Conservation (phyloP, 2,888 invertebrate species). For the Rotaria macrura region DNA sequence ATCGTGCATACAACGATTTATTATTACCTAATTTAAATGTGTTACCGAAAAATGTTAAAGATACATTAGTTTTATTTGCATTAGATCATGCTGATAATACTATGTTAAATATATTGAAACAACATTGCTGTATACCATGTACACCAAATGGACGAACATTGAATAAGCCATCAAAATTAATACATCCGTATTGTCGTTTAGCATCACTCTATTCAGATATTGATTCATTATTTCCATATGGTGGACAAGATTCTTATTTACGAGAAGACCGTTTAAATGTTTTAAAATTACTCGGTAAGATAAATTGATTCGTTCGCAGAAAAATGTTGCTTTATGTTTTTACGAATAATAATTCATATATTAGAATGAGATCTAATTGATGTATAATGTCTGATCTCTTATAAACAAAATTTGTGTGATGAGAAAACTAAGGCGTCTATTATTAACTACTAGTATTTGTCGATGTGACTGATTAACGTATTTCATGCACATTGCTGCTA, state of each 20-base stretch:
- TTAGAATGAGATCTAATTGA: too few species aligned
- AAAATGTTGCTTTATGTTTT: too few species aligned
- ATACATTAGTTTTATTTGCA: slow-evolving; percentile 30
- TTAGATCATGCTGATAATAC: slow-evolving; percentile 28
- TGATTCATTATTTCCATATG: slow-evolving; percentile 33
- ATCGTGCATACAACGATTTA: slow-evolving; percentile 32
- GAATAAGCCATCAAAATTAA: slow-evolving; percentile 30
- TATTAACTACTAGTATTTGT: too few species aligned
- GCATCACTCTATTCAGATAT: slow-evolving; percentile 25
- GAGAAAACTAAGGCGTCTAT: too few species aligned
- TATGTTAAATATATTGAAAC: slow-evolving; percentile 31
- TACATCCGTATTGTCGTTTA: slow-evolving; percentile 31
- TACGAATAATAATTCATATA: too few species aligned
- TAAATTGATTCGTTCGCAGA: too few species aligned
- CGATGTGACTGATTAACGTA: too few species aligned
- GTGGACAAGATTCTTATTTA: slow-evolving; percentile 28
- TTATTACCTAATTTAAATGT: slow-evolving; percentile 31
- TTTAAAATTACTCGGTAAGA: slow-evolving; percentile 27
- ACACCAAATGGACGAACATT: slow-evolving; percentile 28
- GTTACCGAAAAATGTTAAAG: slow-evolving; percentile 29
- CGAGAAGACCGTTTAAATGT: slow-evolving; percentile 31
- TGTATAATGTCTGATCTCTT: too few species aligned
- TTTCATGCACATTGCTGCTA: too few species aligned
- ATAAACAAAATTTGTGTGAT: too few species aligned
- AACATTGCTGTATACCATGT: slow-evolving; percentile 33